Evolutionary conservation across 2,797 vertebrate genomes (phyloP), one percentile per base, ranked within the genome.

Genomic region (Macropodus opercularis): DNA sequence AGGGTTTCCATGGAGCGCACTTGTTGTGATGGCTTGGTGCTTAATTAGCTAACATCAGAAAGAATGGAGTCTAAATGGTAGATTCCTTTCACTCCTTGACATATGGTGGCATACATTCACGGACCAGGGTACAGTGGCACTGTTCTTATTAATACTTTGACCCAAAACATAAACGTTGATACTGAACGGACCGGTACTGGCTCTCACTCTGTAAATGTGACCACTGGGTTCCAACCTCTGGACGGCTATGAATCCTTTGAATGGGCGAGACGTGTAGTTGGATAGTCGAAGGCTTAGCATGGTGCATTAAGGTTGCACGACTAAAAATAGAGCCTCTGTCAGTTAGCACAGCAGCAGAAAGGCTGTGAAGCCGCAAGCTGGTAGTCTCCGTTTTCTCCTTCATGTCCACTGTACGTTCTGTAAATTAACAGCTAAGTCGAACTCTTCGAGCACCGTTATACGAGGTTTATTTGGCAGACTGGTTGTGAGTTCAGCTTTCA

Each of bases 1-100:
- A 43, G 52, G 56, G 90, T 91, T 92, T 90, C 88, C 89, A 92
- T 92, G 90, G 89, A 83, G 73, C 77, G 13, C 57, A 61, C 63
- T 88, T 78, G 79, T 86, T 85, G 77, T 61, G 69, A 85, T 76
- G 69, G 64, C 69, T 76, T 35, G 40, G 65, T 77, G 70, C 72
- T 83, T 85, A 88, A 86, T 88, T 88, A 86, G 57, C 70, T 52
- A 43, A 76, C 80, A 85, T 80, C 68, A 70, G 85, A 85, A 85
- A 70, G 36, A 52, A 65, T 23, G 41, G 55, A 72, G 54, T 46
- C 59, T 63, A 67, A 63, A 72, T 84, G 63, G 72, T 53, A 66
- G 74, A 76, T 77, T 84, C 68, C 73, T 86, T 88, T 88, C 58
- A 80, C 66, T 77, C 58, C 34, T 76, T 75, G 84, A 75, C n/a